These are phyloP conservation scores for Simalia tracyae DNA, from an alignment of 2,797 vertebrate genomes.

Conservation along the genomic window DNA sequence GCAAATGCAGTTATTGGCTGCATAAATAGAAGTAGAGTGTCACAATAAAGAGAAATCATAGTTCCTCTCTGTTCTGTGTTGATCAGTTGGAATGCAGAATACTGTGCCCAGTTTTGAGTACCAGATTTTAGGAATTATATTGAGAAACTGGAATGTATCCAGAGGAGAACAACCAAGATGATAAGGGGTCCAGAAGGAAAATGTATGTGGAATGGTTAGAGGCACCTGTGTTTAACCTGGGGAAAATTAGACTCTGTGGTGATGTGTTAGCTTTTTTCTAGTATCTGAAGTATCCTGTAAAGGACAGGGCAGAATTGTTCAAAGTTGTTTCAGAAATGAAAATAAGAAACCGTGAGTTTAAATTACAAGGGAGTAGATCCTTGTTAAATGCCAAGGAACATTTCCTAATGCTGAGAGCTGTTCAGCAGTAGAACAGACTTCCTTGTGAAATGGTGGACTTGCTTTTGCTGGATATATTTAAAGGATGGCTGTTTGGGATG, in stretches of 20 bases:
- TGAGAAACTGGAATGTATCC: background rate
- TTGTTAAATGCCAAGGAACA: background rate
- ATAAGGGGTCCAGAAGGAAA: background rate
- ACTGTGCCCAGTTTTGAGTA: background rate
- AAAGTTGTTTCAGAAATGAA: background rate
- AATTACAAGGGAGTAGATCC: background rate
- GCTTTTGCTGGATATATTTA: background rate
- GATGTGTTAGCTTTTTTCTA: background rate
- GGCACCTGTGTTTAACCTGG: background rate
- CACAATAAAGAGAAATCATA: background rate
- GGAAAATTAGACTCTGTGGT: background rate
- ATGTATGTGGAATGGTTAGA: background rate
- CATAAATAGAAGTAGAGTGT: background rate
- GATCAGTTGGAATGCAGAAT: background rate
- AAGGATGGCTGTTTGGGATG: background rate
- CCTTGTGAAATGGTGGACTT: background rate
- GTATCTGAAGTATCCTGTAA: background rate
- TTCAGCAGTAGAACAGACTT: background rate
- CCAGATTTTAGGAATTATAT: background rate
- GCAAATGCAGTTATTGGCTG: background rate
- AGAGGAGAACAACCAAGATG: background rate
- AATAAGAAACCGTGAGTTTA: background rate
- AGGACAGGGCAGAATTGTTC: background rate
- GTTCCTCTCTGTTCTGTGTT: background rate
- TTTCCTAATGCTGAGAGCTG: background rate